phyloP scores from a whole-genome alignment of 2,888 invertebrate species.

The Brachyptera putata region DNA sequence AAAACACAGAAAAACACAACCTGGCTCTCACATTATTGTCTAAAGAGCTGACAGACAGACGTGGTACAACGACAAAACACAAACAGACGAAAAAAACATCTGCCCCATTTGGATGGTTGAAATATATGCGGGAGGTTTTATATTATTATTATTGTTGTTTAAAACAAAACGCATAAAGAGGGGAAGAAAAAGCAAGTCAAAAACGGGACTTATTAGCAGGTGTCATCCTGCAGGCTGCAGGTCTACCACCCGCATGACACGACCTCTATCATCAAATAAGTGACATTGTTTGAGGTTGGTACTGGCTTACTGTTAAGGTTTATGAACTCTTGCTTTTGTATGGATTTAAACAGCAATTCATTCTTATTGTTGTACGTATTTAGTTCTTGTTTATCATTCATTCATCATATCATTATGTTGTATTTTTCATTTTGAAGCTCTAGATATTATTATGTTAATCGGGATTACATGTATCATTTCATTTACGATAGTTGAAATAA shows the following conservation, averaged over 20 bases:
- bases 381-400: too few species aligned
- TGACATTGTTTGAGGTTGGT: not conserved
- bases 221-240: not conserved
- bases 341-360: not conserved
- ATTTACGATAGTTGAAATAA: too few species aligned
- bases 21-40: too few species aligned
- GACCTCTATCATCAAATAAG: not conserved
- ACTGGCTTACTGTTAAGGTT: constrained; percentile 4
- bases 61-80: not conserved
- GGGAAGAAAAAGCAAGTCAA: not conserved
- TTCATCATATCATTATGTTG: too few species aligned
- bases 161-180: constrained; percentile 2
- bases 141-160: constrained; percentile 1
- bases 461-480: too few species aligned
- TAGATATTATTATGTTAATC: too few species aligned
- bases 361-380: too few species aligned
- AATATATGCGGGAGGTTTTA: constrained; percentile 7
- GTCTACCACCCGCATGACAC: not conserved
- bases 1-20: too few species aligned
- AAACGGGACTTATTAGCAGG: not conserved
- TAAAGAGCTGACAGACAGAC: too few species aligned
- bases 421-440: too few species aligned
- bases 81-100: not conserved
- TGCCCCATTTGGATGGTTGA: constrained; percentile 6
- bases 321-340: not conserved